phyloP scores from a whole-genome alignment of 2,113 vertebrate genomes.

The Tricholaema leucomelas region DNA sequence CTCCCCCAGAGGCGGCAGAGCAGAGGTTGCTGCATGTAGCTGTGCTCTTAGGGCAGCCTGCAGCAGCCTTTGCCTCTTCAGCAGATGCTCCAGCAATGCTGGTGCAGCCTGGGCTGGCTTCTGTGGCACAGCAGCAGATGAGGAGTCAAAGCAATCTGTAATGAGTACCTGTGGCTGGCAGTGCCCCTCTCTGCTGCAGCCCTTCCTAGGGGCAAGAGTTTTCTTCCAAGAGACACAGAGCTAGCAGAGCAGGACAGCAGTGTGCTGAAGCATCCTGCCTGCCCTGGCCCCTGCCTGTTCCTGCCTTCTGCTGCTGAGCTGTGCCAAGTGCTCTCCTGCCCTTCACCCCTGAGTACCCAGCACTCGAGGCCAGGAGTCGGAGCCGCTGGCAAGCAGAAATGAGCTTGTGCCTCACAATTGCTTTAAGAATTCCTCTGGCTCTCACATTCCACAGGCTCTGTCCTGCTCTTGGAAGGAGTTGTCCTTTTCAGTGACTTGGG shows the following conservation, averaged over 20 bases:
- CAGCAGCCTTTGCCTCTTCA: neutral
- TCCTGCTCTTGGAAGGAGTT: neutral
- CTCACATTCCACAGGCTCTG: neutral
- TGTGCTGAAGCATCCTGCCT: neutral
- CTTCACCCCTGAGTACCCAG: neutral
- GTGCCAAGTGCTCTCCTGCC: neutral
- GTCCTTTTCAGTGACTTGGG: neutral
- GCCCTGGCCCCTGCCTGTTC: neutral
- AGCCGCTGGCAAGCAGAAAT: neutral
- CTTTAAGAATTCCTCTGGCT: neutral
- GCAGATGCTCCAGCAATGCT: neutral
- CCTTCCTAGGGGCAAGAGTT: neutral
- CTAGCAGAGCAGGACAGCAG: neutral
- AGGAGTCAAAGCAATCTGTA: constrained; percentile 5
- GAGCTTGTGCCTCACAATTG: neutral
- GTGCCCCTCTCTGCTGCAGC: neutral
- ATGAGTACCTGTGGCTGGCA: neutral
- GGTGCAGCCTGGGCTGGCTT: neutral
- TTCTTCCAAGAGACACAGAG: neutral
- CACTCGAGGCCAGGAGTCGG: neutral
- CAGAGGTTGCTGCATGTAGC: neutral
- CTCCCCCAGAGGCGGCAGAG: neutral
- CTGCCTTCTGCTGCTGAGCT: neutral
- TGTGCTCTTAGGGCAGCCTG: neutral
- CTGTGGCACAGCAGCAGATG: neutral